Evolutionary conservation across 2,888 invertebrate species (phyloP), one percentile per base, ranked within the genome.

Genomic region (Saturnia japonica): DNA sequence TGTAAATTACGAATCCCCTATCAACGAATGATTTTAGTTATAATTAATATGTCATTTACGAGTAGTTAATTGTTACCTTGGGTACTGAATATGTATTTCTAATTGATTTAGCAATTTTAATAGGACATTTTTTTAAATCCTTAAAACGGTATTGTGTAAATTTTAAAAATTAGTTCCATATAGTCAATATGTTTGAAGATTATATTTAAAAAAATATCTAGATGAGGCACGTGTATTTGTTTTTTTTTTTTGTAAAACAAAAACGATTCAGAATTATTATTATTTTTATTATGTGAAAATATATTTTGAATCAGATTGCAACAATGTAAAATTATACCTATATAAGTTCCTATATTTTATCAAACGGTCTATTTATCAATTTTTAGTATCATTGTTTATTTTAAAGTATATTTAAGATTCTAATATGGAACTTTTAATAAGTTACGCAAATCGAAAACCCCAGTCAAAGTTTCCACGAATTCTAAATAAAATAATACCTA

Each of bases 1-100:
- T 68, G 77, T 75, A 74, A 79, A 78, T 82, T 82, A 77, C 79
- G 77, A 78, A 84, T 70, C 45, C 11, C 14, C 70, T 25, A 68
- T 71, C 69, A 73, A 22, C 22, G 54, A 54, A 54, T 54, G 22
- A 54, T 54, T 54, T 22, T 9, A 54, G 3, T 54, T 54, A 9
- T 7, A 54, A n/a, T n/a, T n/a, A 54, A 54, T n/a, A n/a, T 54
- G 19, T n/a, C n/a, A 54, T 54, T 54, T 9, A 54, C n/a, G 9
- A n/a, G n/a, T n/a, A n/a, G n/a, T n/a, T n/a, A n/a, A n/a, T n/a
- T n/a, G n/a, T n/a, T n/a, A n/a, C n/a, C n/a, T n/a, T n/a, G 51
- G n/a, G n/a, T 54, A 54, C 14, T 9, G 19, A 19, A 19, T 16
- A 47, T 16, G 19, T 47, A 22, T 54, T 54, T n/a, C 22, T 54